These are phyloP conservation scores for Pseudomugil tenellus DNA, from an alignment of 2,797 vertebrate genomes.

Conservation along the genomic window DNA sequence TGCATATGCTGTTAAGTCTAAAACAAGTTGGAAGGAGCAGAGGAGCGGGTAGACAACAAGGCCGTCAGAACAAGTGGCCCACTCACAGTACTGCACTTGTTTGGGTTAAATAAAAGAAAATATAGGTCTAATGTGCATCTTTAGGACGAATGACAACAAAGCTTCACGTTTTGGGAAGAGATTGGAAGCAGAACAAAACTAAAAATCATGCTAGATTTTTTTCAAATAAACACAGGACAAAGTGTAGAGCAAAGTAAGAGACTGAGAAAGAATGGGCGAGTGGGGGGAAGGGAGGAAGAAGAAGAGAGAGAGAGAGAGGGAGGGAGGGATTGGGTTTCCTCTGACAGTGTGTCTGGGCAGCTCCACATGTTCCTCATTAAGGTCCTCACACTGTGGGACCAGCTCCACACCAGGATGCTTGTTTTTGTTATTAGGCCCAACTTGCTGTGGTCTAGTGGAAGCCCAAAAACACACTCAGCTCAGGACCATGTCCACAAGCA, in stretches of 20 bases:
- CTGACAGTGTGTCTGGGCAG: slow-evolving; percentile 85
- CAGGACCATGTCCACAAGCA: slow-evolving; percentile 59
- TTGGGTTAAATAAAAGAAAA: slow-evolving; percentile 63
- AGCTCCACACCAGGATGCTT: slow-evolving; percentile 83
- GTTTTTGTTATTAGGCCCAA: slow-evolving; percentile 86
- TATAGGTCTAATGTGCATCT: slow-evolving; percentile 52
- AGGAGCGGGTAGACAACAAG: slow-evolving; percentile 27
- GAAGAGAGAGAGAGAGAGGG: slow-evolving; percentile 45
- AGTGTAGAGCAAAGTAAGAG: slow-evolving; percentile 42
- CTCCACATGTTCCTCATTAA: slow-evolving; percentile 88
- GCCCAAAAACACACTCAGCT: slow-evolving; percentile 60
- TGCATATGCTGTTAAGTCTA: slow-evolving; percentile 61
- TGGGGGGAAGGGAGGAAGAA: slow-evolving; percentile 1
- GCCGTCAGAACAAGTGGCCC: slow-evolving; percentile 45
- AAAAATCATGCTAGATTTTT: slow-evolving; percentile 13
- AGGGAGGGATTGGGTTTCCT: slow-evolving; percentile 84
- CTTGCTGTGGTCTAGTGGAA: slow-evolving; percentile 78
- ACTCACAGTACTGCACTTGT: slow-evolving; percentile 75
- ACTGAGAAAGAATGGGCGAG: slow-evolving; percentile 59
- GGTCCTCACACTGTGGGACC: slow-evolving; percentile 83
- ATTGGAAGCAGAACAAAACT: slow-evolving; percentile 6
- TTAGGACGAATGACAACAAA: slow-evolving; percentile 1
- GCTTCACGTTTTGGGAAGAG: slow-evolving; percentile 9
- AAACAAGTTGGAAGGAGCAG: slow-evolving; percentile 43
- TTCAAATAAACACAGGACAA: slow-evolving; percentile 6